A percentile compares a stretch with the other conserved stretches of the same genome.
These are phyloP conservation scores for Dipodomys ordii DNA, from an alignment of 2,113 vertebrate species.

Conservation along the genomic window DNA sequence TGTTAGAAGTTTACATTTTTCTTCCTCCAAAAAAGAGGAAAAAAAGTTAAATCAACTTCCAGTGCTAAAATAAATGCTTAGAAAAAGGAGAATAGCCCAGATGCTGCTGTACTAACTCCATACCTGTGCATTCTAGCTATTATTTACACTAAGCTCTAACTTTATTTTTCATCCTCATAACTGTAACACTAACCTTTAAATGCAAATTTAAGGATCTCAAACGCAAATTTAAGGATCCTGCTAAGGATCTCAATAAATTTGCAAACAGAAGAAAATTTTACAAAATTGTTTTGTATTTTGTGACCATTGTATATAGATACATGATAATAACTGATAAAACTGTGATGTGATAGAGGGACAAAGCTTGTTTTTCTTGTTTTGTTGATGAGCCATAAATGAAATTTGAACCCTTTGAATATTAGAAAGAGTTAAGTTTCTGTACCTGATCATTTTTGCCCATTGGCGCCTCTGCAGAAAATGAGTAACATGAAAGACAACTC, in stretches of 20 bases:
- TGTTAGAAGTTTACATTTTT: not conserved
- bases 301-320: not conserved
- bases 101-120: not conserved
- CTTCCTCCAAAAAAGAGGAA: not conserved
- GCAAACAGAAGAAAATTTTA: conserved; percentile 1
- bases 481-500: conserved; percentile 27
- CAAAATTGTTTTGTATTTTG: conserved; percentile 40
- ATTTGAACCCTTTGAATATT: conserved; percentile 40
- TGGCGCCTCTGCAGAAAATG: not conserved
- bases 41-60: not conserved
- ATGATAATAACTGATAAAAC: not conserved
- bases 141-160: not conserved
- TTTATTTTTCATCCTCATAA: too few species aligned
- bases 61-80: conserved; percentile 12
- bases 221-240: not conserved
- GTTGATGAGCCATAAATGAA: not conserved
- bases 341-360: not conserved
- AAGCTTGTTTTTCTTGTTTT: not conserved
- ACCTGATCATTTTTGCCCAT: conserved; percentile 26
- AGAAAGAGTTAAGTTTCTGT: not conserved
- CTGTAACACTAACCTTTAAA: not conserved
- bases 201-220: not conserved
- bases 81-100: not conserved
- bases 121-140: not conserved
- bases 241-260: conserved; percentile 1